Percentiles rank a stretch among this genome's conserved stretches.
These are phyloP conservation scores for Stichopus horrens DNA, from an alignment of 53 echinoderm and acorn worm species.

Conservation along the genomic window DNA sequence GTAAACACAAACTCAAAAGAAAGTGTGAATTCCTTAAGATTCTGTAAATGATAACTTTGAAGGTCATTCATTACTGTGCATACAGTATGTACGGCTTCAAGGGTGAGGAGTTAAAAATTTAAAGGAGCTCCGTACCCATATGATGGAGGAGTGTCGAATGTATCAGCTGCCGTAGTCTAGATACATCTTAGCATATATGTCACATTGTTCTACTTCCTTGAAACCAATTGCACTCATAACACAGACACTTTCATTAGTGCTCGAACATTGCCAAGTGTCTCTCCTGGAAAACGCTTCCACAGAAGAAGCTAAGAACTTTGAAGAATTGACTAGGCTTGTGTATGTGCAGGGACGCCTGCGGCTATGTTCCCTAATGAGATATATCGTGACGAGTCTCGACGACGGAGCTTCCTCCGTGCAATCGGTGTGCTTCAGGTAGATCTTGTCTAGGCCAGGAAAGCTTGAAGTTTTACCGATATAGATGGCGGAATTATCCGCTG, in stretches of 20 bases:
- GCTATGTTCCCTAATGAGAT: conserved; percentile 28
- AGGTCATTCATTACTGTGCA: too few relatives aligned
- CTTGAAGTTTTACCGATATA: background rate
- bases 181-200: too few relatives aligned
- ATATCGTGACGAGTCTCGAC: background rate
- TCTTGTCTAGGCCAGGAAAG: background rate
- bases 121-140: too few relatives aligned
- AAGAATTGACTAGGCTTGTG: background rate
- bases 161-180: too few relatives aligned
- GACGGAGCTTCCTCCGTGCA: background rate
- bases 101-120: too few relatives aligned
- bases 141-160: too few relatives aligned
- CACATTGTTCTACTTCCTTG: too few relatives aligned
- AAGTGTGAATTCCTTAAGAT: too few relatives aligned
- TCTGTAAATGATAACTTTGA: too few relatives aligned
- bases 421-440: background rate
- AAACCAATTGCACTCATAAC: too few relatives aligned
- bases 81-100: too few relatives aligned
- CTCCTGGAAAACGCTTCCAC: background rate
- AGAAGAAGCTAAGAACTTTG: background rate
- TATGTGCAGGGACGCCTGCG: background rate
- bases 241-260: background rate
- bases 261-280: background rate
- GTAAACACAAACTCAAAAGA: too few relatives aligned
- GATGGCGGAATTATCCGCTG: background rate